Evolutionary conservation across 2,888 invertebrate genomes (phyloP).

Genomic region (Callinectes sapidus): DNA sequence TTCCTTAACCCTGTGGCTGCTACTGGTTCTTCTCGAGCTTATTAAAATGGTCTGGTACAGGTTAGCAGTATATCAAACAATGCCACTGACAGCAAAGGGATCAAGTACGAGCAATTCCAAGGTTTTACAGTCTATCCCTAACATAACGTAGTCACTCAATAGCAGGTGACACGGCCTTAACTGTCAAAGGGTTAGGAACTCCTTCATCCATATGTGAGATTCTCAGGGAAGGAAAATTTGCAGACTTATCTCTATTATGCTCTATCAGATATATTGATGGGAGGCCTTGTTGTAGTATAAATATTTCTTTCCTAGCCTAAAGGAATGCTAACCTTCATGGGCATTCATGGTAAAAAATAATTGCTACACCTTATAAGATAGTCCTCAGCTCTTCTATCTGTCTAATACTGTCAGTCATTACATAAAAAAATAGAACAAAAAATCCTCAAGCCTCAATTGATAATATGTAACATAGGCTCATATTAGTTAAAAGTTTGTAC

Average conservation of each 20-base stretch:
- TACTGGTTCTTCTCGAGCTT: too few species aligned
- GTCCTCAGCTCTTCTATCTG: background rate
- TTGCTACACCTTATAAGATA: background rate
- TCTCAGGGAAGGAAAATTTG: conserved; percentile 6
- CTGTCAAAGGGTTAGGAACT: background rate
- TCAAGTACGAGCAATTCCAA: too few species aligned
- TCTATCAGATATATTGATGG: background rate
- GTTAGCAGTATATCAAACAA: too few species aligned
- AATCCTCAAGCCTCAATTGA: conserved; percentile 1
- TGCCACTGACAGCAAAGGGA: too few species aligned
- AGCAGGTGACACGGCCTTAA: too few species aligned
- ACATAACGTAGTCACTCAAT: too few species aligned
- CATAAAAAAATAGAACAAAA: background rate
- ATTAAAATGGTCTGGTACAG: too few species aligned
- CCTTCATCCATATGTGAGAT: background rate
- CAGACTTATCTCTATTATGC: background rate
- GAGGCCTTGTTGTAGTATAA: conserved; percentile 3
- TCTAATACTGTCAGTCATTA: conserved; percentile 27
- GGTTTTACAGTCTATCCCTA: too few species aligned
- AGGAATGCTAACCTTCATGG: background rate
- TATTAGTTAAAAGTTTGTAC: conserved; percentile 28
- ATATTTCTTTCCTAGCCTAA: background rate
- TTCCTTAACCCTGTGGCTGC: background rate
- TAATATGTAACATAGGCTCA: conserved; percentile 21
- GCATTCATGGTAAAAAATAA: background rate